Evolutionary conservation across 1,140 invertebrate genomes (phyloP).

Genomic region (Tetramorium alpestre): DNA sequence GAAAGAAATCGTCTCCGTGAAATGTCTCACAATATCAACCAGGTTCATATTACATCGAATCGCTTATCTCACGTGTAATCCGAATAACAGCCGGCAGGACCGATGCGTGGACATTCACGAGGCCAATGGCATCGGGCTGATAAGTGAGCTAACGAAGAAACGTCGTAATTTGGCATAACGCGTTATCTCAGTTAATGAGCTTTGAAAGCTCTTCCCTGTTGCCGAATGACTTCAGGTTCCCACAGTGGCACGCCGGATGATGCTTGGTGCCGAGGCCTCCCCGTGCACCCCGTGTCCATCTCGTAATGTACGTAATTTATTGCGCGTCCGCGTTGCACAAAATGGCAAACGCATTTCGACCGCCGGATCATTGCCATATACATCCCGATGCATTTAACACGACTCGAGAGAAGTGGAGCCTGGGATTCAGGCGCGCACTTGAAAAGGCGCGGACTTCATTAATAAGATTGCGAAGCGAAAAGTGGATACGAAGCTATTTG

Average conservation of each 20-base stretch:
- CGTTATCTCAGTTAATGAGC: constrained; percentile 71
- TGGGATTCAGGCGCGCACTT: not conserved
- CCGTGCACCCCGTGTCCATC: constrained; percentile 6
- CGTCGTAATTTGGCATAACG: constrained; percentile 60
- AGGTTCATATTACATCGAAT: not conserved
- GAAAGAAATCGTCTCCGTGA: not conserved
- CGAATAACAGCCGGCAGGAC: not conserved
- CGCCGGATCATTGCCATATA: constrained; percentile 27
- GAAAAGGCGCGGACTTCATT: not conserved
- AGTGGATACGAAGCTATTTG: not conserved
- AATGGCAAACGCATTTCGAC: constrained; percentile 23
- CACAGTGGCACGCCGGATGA: constrained; percentile 46
- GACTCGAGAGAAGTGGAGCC: not conserved
- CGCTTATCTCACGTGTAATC: not conserved
- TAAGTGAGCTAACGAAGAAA: constrained; percentile 50
- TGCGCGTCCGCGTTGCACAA: not conserved
- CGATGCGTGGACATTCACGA: constrained; percentile 5
- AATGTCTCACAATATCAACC: not conserved
- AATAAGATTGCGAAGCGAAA: constrained; percentile 16
- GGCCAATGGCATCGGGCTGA: not conserved
- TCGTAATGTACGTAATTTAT: constrained; percentile 61
- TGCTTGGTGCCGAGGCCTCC: not conserved
- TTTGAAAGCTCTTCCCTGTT: constrained; percentile 34
- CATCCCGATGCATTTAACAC: constrained; percentile 2
- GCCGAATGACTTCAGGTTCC: constrained; percentile 45